Evolutionary conservation across 2,888 invertebrate species (phyloP).

Genomic region (Stramonita haemastoma): DNA sequence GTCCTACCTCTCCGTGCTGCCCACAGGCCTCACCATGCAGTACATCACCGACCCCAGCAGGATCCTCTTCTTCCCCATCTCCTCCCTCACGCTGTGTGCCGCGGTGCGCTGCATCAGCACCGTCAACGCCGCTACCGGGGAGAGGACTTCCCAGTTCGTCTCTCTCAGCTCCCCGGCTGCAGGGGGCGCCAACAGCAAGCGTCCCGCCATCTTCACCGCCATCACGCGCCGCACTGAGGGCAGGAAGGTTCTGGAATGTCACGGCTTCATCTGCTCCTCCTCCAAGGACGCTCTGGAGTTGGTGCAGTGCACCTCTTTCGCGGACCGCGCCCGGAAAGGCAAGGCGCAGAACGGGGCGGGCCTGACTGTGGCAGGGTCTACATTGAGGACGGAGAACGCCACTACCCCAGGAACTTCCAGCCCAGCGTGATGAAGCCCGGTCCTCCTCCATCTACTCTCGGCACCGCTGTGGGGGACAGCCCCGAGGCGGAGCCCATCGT

Average conservation of each 20-base stretch:
- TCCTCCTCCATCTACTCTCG: too few species aligned
- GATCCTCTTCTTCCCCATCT: conserved; percentile 75
- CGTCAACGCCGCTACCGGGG: conserved; percentile 62
- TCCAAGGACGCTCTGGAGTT: conserved; percentile 98
- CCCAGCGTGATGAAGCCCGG: conserved; percentile 3
- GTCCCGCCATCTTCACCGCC: conserved; percentile 76
- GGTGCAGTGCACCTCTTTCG: conserved; percentile 85
- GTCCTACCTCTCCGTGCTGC: conserved; percentile 98
- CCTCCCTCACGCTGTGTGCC: conserved; percentile 73
- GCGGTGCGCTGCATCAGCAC: conserved; percentile 73
- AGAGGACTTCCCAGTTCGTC: conserved; percentile 67
- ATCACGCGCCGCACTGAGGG: conserved; percentile 74
- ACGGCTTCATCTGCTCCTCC: conserved; percentile 79
- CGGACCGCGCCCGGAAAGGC: conserved; percentile 53
- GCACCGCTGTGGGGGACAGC: not conserved
- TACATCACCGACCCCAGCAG: conserved; percentile 83
- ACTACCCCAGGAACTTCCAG: not conserved
- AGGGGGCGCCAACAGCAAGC: conserved; percentile 57
- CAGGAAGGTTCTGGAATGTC: conserved; percentile 75
- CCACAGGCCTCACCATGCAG: conserved; percentile 93
- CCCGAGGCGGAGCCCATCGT: conserved; percentile 48
- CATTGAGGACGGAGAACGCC: not conserved
- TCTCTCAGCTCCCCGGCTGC: conserved; percentile 72
- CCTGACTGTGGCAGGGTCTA: not conserved
- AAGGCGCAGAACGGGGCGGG: conserved; percentile 9